Evolutionary conservation across 2,113 vertebrate genomes (phyloP).

Genomic region (Lepisosteus osseus): DNA sequence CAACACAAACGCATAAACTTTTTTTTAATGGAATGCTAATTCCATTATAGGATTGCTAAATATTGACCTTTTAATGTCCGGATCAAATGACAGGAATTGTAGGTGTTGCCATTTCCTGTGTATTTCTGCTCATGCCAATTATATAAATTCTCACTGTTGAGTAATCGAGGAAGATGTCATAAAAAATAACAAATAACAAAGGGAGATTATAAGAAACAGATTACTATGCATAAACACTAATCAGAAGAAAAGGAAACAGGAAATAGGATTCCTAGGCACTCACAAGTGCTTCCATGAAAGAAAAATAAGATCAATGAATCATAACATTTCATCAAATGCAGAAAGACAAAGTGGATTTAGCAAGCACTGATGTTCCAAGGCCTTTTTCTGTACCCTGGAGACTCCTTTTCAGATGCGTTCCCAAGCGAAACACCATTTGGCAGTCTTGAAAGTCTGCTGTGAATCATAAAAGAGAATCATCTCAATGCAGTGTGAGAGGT

Average conservation of each 20-base stretch:
- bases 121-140: not conserved
- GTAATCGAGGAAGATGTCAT: constrained; percentile 14
- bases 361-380: constrained; percentile 2
- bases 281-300: constrained; percentile 20
- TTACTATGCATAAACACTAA: constrained; percentile 24
- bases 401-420: not conserved
- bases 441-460: not conserved
- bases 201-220: constrained; percentile 25
- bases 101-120: constrained; percentile 15
- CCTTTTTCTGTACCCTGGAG: not conserved
- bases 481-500: no score
- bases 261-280: constrained; percentile 13
- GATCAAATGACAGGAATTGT: not conserved
- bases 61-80: not conserved
- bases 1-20: not conserved
- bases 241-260: constrained; percentile 23
- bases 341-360: not conserved
- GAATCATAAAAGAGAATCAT: not conserved
- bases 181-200: constrained; percentile 12
- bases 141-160: not conserved
- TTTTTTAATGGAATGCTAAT: not conserved
- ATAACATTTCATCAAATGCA: not conserved
- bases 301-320: constrained; percentile 16
- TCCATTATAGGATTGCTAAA: not conserved
- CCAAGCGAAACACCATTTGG: not conserved